Percentiles rank a stretch among this genome's conserved stretches.
These are phyloP conservation scores for Brachionus paranguensis DNA, from an alignment of 1,140 invertebrate genomes.

Conservation along the genomic window DNA sequence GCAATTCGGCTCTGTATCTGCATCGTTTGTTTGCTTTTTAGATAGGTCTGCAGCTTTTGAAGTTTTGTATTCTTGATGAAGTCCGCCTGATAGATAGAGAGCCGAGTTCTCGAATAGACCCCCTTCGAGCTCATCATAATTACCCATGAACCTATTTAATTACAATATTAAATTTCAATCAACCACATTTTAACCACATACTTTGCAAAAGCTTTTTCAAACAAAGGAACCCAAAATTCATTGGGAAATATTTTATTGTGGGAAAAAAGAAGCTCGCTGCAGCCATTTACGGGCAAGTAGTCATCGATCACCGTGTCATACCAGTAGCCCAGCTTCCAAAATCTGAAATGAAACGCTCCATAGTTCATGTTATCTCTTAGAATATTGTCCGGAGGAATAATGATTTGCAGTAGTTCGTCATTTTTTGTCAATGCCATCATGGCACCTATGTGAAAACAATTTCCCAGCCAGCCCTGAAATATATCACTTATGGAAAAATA, in stretches of 20 bases:
- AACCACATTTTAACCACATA: background rate
- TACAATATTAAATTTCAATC: background rate
- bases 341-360: conserved; percentile 37
- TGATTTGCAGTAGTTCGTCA: background rate
- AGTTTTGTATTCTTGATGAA: conserved; percentile 22
- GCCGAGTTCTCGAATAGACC: conserved; percentile 29
- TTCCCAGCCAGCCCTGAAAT: conserved; percentile 20
- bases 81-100: conserved; percentile 25
- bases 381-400: conserved; percentile 18
- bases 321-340: conserved; percentile 37
- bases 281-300: conserved; percentile 41
- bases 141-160: conserved; percentile 26
- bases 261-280: conserved; percentile 46
- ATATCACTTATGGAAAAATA: conserved; percentile 22
- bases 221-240: conserved; percentile 54
- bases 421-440: conserved; percentile 37
- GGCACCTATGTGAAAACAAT: conserved; percentile 38
- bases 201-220: conserved; percentile 52
- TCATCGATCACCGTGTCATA: conserved; percentile 31
- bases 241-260: conserved; percentile 42
- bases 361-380: conserved; percentile 21
- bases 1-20: background rate
- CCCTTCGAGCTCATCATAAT: conserved; percentile 36
- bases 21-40: background rate
- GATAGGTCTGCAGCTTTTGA: background rate